Evolutionary conservation across 2,113 vertebrate species (phyloP).

Genomic region (Amia ocellicauda): DNA sequence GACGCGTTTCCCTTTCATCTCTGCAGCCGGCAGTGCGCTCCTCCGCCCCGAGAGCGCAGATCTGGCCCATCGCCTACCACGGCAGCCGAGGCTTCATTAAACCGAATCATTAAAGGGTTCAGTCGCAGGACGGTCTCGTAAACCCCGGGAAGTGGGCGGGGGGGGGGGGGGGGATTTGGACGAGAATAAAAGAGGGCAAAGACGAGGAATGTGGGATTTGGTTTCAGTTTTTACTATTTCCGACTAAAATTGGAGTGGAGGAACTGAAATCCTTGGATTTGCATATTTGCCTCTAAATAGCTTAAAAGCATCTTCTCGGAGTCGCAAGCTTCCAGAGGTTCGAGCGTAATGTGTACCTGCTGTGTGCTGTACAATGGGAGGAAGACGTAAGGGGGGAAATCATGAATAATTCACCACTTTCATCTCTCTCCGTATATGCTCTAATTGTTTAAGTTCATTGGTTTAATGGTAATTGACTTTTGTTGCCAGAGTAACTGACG

Average conservation of each 20-base stretch:
- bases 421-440: no score
- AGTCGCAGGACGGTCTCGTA: neutral
- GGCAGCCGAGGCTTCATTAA: slow-evolving; percentile 1
- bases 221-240: neutral
- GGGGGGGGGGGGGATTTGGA: neutral
- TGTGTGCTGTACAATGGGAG: no score
- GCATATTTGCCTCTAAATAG: slow-evolving; percentile 3
- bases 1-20: neutral
- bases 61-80: neutral
- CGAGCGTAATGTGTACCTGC: no score
- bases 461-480: no score
- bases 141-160: neutral
- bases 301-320: neutral
- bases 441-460: no score
- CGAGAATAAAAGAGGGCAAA: neutral
- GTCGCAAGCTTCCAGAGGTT: no score
- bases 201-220: slow-evolving; percentile 3
- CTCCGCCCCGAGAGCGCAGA: neutral
- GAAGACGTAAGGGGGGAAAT: no score
- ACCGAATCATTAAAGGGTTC: neutral
- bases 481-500: no score
- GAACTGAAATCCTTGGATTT: neutral
- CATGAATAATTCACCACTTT: no score
- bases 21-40: neutral
- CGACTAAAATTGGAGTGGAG: neutral